Base-by-base conservation (phyloP, 2,113 vertebrate species). In the Benitochromis conjunctus region DNA sequence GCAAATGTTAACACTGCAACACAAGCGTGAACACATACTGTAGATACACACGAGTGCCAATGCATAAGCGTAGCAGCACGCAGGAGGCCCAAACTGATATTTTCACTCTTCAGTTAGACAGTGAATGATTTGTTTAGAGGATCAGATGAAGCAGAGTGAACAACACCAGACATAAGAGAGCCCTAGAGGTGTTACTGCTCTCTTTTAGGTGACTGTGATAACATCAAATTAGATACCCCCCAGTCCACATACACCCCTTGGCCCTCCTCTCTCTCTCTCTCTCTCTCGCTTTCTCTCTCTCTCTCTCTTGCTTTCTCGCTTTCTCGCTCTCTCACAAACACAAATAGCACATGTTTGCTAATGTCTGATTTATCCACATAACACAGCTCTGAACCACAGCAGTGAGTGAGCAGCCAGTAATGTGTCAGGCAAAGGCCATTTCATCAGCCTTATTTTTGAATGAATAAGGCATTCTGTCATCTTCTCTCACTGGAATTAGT, bases 1-100 rank as follows among this genome's bases (percentile, higher is more conserved):
- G 92, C 94, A 94, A 95, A 93, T 93, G 94, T 95, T 94, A 93
- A 94, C 92, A 90, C 86, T 31, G 79, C 24, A n/a, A 29, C 26
- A 64, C 83, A 81, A 76, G 64, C 91, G 81, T 82, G 62, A 89
- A 62, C 54, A 86, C 84, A 83, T 74, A 84, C 56, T 12, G 69
- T 76, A 86, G 84, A 89, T 82, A 78, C n/a, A 62, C 71, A 81
- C 34, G 85, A 41, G 82, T 79, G 83, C 76, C 58, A 86, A 85
- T 31, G 64, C 87, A 90, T 46, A 85, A 60, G 58, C 53, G 78
- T 19, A 81, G 71, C 76, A 46, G 51, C 57, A 83, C 46, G 48
- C 60, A 81, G 77, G n/a, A 85, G 84, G 66, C 26, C 87, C 46
- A 9, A 71, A 80, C 66, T 74, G 48, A 82, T 76, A 34, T 48